Percentiles rank a stretch among this genome's conserved stretches.
Conservation (phyloP, 2,888 invertebrate species). For the Scaptomyza polygonia region DNA sequence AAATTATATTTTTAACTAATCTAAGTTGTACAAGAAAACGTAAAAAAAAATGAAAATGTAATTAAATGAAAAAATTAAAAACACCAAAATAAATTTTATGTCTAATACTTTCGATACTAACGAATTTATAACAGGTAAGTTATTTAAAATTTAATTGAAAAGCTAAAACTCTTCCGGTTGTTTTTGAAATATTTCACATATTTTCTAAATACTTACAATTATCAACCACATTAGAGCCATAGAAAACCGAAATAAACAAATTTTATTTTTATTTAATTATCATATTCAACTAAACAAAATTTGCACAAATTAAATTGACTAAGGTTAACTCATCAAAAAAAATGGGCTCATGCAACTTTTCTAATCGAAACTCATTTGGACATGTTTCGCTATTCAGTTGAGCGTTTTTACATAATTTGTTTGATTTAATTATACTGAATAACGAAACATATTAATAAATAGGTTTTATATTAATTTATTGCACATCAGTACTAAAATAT, state of each 20-base stretch:
- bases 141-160: too few relatives aligned
- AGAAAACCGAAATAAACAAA: slow-evolving; percentile 19
- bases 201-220: too few relatives aligned
- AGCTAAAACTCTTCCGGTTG: too few relatives aligned
- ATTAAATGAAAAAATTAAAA: slow-evolving; percentile 41
- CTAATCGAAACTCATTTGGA: slow-evolving; percentile 30
- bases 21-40: slow-evolving; percentile 59
- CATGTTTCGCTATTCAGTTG: slow-evolving; percentile 41
- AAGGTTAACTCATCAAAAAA: slow-evolving; percentile 55
- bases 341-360: slow-evolving; percentile 36
- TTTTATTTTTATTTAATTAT: slow-evolving; percentile 55
- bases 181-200: too few relatives aligned
- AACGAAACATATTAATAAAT: slow-evolving; percentile 63
- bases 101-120: too few relatives aligned
- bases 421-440: slow-evolving; percentile 57
- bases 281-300: slow-evolving; percentile 67
- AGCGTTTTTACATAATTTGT: not conserved
- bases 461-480: slow-evolving; percentile 62
- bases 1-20: slow-evolving; percentile 66
- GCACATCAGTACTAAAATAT: slow-evolving; percentile 68
- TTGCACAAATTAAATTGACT: slow-evolving; percentile 63
- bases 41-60: slow-evolving; percentile 37
- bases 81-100: not conserved
- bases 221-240: not conserved
- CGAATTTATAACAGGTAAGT: too few relatives aligned